Conservation (phyloP, 2,797 vertebrate genomes). For the Sylvilagus floridanus region DNA sequence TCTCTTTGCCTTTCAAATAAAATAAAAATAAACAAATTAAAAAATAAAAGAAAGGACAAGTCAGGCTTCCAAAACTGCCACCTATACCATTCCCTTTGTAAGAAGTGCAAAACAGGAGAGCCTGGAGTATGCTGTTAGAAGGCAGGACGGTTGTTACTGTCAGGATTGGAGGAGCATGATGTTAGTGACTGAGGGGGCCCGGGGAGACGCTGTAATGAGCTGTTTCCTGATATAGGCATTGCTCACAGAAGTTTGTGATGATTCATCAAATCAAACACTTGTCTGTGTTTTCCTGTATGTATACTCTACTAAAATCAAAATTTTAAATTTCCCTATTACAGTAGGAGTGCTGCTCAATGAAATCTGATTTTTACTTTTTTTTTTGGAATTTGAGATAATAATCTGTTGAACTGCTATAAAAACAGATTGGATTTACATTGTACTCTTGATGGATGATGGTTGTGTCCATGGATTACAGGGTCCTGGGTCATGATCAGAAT, state of each 20-base stretch:
- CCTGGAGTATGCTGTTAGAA: not conserved
- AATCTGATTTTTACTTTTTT: not conserved
- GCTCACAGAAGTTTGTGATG: not conserved
- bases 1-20: too few relatives aligned
- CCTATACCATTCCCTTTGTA: not conserved
- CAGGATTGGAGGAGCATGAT: too few relatives aligned
- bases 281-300: not conserved
- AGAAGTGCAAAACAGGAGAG: not conserved
- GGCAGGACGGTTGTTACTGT: not conserved
- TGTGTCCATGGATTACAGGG: conserved; percentile 46
- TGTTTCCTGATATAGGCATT: not conserved
- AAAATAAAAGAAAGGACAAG: too few relatives aligned
- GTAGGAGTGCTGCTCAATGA: conserved; percentile 1
- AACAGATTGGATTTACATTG: conserved; percentile 82
- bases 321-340: not conserved
- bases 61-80: not conserved
- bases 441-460: conserved; percentile 75
- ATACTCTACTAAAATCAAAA: conserved; percentile 7
- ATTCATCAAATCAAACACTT: conserved; percentile 4
- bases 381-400: conserved; percentile 62
- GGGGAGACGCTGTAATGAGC: accelerated
- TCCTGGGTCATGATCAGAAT: conserved; percentile 41
- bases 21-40: too few relatives aligned
- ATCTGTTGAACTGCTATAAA: conserved; percentile 75
- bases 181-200: not conserved